Base-by-base conservation (phyloP, 35 echinoderm and acorn worm species). In the Anneissia japonica region DNA sequence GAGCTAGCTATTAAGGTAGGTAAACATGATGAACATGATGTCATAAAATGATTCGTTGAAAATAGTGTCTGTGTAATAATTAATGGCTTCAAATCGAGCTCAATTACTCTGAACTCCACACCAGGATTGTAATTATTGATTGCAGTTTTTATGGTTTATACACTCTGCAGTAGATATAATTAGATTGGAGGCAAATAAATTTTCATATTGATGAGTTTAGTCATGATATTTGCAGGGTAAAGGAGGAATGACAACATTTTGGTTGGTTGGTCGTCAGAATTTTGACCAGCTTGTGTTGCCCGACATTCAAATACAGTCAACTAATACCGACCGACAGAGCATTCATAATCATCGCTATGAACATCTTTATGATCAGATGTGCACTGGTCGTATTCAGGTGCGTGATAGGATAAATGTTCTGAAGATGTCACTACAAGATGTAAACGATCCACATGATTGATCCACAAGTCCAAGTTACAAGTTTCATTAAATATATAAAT, bases 301-400 rank as follows among this genome's bases (percentile, higher is more conserved):
- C 14, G 51, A 81, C 11, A 76, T 28, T 21, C 74, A 39, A 51
- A 41, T 80, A 13, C 77, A 91, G 10, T 35, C 79, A 0, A 73
- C 84, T 0, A 91, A 84, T 37, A 80, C 82, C 29, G 80, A 86
- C 55, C 84, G 81, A n/a, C 17, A 41, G 5, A 79, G 77, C 0
- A 39, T 91, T 0, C 90, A 87, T 23, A 72, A 91, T 29, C 84
- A 82, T 55, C 56, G 74, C 6, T 91, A 87, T 73, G 78, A 86
- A 30, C 90, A 91, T 73, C 81, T 91, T 77, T 91, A 91, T 21
- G 77, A 91, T 32, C 90, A 91, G 79, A 91, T 74, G 21, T 91
- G 80, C 64, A 91, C 90, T 13, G 90, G 90, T 5, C 90, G 90
- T 34, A 91, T 91, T 39, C 90, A 91, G 84, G 51, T 64, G 7